Percentiles rank a stretch among this genome's conserved stretches.
phyloP scores from a whole-genome alignment of 2,113 vertebrate genomes.

The Pelecanoides urinatrix region DNA sequence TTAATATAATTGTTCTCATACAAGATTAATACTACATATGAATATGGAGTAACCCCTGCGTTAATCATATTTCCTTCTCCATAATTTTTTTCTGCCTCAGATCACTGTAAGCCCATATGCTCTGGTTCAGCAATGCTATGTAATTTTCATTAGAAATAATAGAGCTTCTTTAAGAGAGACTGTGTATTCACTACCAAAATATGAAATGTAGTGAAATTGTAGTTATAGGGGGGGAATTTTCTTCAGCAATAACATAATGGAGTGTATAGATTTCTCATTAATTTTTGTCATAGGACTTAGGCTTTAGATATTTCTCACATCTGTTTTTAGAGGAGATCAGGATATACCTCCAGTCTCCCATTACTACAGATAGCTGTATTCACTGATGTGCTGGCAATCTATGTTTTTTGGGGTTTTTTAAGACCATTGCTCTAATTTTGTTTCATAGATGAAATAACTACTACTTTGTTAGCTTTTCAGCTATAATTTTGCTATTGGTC shows the following conservation, averaged over 20 bases:
- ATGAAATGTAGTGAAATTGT: background rate
- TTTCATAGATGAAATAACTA: background rate
- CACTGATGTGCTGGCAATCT: background rate
- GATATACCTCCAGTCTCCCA: background rate
- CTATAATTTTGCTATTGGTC: background rate
- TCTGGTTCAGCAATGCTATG: background rate
- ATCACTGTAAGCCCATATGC: background rate
- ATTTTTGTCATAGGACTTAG: background rate
- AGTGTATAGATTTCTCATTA: background rate
- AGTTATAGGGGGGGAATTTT: background rate
- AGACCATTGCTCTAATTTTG: background rate
- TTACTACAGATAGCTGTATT: background rate
- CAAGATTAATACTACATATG: background rate
- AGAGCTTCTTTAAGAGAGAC: background rate
- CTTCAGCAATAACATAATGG: background rate
- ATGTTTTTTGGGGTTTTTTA: background rate
- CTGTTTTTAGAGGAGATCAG: background rate
- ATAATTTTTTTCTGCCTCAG: background rate
- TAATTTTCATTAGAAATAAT: slow-evolving; percentile 24
- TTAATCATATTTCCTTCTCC: background rate
- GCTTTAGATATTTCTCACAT: background rate
- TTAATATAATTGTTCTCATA: background rate
- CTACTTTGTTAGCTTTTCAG: background rate
- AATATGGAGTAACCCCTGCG: background rate
- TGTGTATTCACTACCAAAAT: background rate